Percentiles rank a stretch among this genome's conserved stretches.
These are phyloP conservation scores for Acinonyx jubatus DNA, from an alignment of 2,113 vertebrate genomes.

Conservation along the genomic window DNA sequence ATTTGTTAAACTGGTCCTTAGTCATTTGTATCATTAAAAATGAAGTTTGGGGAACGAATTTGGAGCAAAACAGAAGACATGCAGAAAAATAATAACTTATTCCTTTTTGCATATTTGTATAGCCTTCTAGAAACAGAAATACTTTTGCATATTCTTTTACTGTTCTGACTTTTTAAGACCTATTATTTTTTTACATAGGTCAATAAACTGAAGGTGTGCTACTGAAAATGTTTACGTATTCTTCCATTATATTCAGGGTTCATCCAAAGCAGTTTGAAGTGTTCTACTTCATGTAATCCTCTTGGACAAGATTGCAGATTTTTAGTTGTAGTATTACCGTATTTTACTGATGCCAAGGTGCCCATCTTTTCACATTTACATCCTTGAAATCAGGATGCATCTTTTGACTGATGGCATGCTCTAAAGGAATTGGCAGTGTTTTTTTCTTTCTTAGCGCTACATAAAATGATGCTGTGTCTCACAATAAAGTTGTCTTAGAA, in stretches of 20 bases:
- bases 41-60: constrained; percentile 72
- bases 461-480: constrained; percentile 2
- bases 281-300: not conserved
- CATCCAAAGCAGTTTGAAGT: not conserved
- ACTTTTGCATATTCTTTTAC: constrained; percentile 88
- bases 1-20: constrained; percentile 98
- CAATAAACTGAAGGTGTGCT: constrained; percentile 88
- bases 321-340: not conserved
- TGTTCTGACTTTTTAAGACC: constrained; percentile 86
- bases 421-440: not conserved
- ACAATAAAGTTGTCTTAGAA: constrained; percentile 1
- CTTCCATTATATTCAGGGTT: constrained; percentile 50
- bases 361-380: not conserved
- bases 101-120: constrained; percentile 89
- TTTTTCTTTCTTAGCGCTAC: not conserved
- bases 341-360: constrained; percentile 14
- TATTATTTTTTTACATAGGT: constrained; percentile 88
- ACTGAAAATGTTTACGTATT: constrained; percentile 74
- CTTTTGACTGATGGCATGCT: not conserved
- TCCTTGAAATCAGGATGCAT: not conserved
- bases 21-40: constrained; percentile 94
- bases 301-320: not conserved
- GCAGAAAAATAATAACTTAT: constrained; percentile 84
- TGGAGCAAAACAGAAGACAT: constrained; percentile 63
- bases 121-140: constrained; percentile 83